Base-by-base conservation (phyloP, 2,888 invertebrate genomes). In the Hymenopus coronatus region DNA sequence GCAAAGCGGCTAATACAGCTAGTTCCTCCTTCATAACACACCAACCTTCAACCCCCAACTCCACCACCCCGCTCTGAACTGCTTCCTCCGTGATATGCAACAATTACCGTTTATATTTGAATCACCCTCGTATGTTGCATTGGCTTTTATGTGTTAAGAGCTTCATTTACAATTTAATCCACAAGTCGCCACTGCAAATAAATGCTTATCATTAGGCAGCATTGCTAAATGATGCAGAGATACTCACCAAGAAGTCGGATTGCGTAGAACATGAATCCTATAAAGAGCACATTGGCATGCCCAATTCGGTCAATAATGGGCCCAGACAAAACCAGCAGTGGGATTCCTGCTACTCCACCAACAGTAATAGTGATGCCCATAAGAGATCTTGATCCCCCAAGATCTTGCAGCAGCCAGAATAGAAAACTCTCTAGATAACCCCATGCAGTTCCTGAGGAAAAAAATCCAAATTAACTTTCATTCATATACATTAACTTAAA, bases 301-400 rank as follows among this genome's bases (percentile, higher is more conserved):
- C 97, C 97, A 88, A 97, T 94, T 91, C 94, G 94, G 87, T 95
- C 94, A 90, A 97, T 96, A 91, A 97, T 96, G 89, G 97, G 96
- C 0, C 97, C 96, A 0, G 97, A 96, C n/a, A 97, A 94, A 82
- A 96, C 96, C 30, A 97, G 94, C 27, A 97, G 94, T 0, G 97
- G 97, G 87, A 97, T 94, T 0, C 97, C 97, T 1, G 96, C 96
- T 12, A 97, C 94, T 20, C 96, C 96, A 1, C 97, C 97, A 88
- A 97, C 96, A 0, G 97, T 97, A 91, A 97, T 96, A 0, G 97
- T 97, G 91, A 97, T 95, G 25, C 97, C 97, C 97, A 97, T 97
- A 89, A 97, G 94, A 0, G 96, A 96, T 87, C 96, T 95, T 0
- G 96, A 96, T 0, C 96, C 97, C 7, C 97, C 97, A 90, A 97